These are phyloP conservation scores for Spatulosminthurus flaviceps DNA, from an alignment of 2,888 invertebrate species.

Conservation along the genomic window DNA sequence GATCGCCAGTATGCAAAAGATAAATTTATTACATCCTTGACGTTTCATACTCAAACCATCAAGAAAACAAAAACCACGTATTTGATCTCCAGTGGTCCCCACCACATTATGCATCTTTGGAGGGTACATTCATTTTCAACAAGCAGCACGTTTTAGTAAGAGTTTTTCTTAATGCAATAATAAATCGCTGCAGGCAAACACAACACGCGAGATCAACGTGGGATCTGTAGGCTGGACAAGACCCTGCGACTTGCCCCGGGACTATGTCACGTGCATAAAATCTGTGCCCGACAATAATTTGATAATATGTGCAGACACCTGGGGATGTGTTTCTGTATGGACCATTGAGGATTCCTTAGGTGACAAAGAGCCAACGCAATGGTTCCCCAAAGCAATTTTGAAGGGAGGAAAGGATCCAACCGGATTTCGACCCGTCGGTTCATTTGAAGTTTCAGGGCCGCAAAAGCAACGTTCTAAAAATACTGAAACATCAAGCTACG, in stretches of 20 bases:
- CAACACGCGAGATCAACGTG: slow-evolving; percentile 50
- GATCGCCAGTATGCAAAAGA: slow-evolving; percentile 43
- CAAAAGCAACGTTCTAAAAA: neutral
- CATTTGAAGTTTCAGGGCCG: neutral
- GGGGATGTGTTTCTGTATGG: slow-evolving; percentile 51
- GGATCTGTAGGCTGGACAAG: slow-evolving; percentile 52
- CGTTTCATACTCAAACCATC: slow-evolving; percentile 32
- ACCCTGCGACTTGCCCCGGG: slow-evolving; percentile 46
- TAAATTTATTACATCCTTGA: slow-evolving; percentile 47
- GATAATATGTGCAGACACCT: slow-evolving; percentile 48
- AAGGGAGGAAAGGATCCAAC: slow-evolving; percentile 26
- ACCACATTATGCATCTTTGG: slow-evolving; percentile 51
- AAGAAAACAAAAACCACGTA: slow-evolving; percentile 41
- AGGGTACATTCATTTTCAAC: slow-evolving; percentile 19
- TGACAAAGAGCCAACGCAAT: slow-evolving; percentile 45
- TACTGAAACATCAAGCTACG: neutral
- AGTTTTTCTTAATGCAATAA: neutral
- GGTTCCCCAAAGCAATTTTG: slow-evolving; percentile 38
- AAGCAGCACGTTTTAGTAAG: neutral
- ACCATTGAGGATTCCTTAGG: slow-evolving; percentile 42
- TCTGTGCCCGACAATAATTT: slow-evolving; percentile 42
- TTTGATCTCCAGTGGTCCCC: slow-evolving; percentile 50
- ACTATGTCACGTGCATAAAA: slow-evolving; percentile 49
- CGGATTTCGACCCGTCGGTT: slow-evolving; percentile 37
- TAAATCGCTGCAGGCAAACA: slow-evolving; percentile 44